Conservation (phyloP, 1,140 invertebrate species). For the Leptinotarsa lineolata region DNA sequence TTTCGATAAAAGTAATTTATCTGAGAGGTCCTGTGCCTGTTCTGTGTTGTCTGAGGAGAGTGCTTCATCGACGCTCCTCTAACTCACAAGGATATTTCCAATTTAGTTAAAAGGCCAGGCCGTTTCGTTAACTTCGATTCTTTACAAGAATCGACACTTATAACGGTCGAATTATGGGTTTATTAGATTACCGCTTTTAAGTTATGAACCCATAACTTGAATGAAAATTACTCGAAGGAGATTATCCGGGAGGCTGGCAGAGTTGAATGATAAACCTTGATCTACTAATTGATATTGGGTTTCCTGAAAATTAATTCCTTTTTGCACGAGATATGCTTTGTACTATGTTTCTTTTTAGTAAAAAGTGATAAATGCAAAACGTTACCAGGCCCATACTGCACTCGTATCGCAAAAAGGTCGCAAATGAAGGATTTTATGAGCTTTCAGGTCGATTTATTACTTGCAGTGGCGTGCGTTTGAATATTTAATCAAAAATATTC, state of each 20-base stretch:
- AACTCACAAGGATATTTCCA: conserved; percentile 50
- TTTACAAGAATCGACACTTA: conserved; percentile 54
- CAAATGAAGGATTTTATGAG: no score
- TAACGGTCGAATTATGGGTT: conserved; percentile 45
- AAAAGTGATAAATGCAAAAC: background rate
- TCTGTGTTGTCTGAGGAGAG: conserved; percentile 48
- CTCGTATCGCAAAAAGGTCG: no score
- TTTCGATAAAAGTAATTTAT: conserved; percentile 54
- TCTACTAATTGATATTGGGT: no score
- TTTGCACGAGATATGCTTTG: background rate
- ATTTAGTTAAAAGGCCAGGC: conserved; percentile 55
- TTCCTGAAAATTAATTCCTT: no score
- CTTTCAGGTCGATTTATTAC: no score
- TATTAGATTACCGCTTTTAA: conserved; percentile 6
- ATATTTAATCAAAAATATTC: no score
- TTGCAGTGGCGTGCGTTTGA: no score
- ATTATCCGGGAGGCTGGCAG: background rate
- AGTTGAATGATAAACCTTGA: background rate
- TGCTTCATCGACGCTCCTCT: conserved; percentile 51
- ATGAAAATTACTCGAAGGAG: conserved; percentile 38
- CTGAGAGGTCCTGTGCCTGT: conserved; percentile 46
- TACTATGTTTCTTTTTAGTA: background rate
- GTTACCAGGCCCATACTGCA: no score
- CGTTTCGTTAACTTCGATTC: conserved; percentile 48
- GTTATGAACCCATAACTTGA: conserved; percentile 36